These are phyloP conservation scores for Laspeyria flexula DNA, from an alignment of 2,888 invertebrate genomes.

Conservation along the genomic window DNA sequence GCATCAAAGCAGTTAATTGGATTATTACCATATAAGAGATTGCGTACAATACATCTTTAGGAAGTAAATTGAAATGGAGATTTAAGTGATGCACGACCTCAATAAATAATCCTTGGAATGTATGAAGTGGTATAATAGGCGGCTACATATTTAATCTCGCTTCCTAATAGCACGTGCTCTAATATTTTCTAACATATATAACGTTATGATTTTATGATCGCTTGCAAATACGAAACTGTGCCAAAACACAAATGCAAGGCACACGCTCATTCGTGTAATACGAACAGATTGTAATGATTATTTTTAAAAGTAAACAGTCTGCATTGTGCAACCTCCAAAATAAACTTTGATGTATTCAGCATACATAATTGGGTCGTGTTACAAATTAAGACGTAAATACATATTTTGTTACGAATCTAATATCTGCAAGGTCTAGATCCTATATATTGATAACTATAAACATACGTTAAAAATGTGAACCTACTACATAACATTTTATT, in stretches of 20 bases:
- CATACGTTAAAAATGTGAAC: conserved; percentile 1
- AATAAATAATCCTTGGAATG: conserved; percentile 5
- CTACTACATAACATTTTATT: conserved; percentile 8
- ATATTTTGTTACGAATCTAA: too few species aligned
- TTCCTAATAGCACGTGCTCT: conserved; percentile 5
- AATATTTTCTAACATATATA: conserved; percentile 15
- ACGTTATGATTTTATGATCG: conserved; percentile 37
- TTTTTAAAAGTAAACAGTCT: conserved; percentile 43
- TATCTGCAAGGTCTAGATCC: too few species aligned
- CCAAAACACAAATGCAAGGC: conserved; percentile 44
- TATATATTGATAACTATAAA: conserved; percentile 12
- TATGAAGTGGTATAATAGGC: neutral
- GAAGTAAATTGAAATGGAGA: conserved; percentile 7
- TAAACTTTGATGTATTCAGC: conserved; percentile 6
- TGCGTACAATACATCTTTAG: conserved; percentile 2
- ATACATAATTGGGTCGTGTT: conserved; percentile 6
- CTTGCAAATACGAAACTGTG: conserved; percentile 41
- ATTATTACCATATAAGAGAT: conserved; percentile 13
- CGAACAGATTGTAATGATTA: conserved; percentile 33
- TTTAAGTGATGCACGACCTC: conserved; percentile 11
- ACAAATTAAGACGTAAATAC: conserved; percentile 16
- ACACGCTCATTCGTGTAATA: conserved; percentile 38
- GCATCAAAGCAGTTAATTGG: neutral
- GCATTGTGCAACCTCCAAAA: conserved; percentile 27
- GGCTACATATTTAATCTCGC: neutral